Conservation (phyloP, 2,888 invertebrate genomes). For the Phortica okadai region DNA sequence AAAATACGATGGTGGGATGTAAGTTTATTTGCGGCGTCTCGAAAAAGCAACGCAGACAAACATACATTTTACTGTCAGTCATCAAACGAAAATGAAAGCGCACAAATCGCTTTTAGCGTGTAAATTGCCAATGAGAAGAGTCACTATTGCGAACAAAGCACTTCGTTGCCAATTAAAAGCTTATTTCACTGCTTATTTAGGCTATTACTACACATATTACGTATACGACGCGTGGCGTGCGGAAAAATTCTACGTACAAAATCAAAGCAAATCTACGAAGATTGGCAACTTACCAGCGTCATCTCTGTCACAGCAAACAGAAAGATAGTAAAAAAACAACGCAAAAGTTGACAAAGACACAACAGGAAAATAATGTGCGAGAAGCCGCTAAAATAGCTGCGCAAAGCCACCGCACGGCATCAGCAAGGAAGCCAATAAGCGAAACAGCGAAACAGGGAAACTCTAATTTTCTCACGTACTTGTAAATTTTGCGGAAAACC, state of each 20-base stretch:
- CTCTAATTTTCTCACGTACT: slow-evolving; percentile 69
- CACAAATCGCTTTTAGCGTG: slow-evolving; percentile 10
- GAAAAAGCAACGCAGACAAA: slow-evolving; percentile 32
- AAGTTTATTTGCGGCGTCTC: slow-evolving; percentile 18
- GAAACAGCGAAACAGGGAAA: slow-evolving; percentile 49
- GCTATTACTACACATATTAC: background rate
- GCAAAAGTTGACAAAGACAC: slow-evolving; percentile 2
- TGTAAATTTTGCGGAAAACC: slow-evolving; percentile 70
- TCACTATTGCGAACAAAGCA: background rate
- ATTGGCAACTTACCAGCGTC: background rate
- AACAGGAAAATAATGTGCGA: slow-evolving; percentile 20
- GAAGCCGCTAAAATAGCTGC: slow-evolving; percentile 19
- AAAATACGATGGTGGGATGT: no score
- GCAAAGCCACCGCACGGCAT: background rate
- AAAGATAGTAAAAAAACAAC: background rate
- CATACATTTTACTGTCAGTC: slow-evolving; percentile 36
- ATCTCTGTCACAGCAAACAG: background rate
- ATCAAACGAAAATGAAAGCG: slow-evolving; percentile 17
- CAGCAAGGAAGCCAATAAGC: slow-evolving; percentile 27
- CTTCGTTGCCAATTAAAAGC: slow-evolving; percentile 18
- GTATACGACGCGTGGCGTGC: background rate
- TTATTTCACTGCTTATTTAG: slow-evolving; percentile 5
- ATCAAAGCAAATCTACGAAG: background rate
- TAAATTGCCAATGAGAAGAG: slow-evolving; percentile 9
- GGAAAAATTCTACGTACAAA: background rate